phyloP scores from a whole-genome alignment of 2,888 invertebrate genomes.

The Dusona sp. region DNA sequence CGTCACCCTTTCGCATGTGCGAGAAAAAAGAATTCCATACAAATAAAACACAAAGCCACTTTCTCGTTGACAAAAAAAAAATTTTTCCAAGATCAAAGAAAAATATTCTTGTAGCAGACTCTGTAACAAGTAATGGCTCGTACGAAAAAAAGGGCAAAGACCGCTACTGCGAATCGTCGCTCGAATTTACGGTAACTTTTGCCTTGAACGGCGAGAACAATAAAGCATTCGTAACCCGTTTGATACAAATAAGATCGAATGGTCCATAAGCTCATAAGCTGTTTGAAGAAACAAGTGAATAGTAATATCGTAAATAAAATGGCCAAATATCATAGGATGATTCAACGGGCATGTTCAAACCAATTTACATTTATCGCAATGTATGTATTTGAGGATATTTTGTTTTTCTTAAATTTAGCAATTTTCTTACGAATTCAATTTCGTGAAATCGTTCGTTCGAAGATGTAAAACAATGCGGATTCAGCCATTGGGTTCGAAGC shows the following conservation, averaged over 20 bases:
- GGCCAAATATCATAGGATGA: background rate
- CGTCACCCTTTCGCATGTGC: background rate
- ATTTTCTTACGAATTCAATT: constrained; percentile 41
- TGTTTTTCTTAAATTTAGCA: background rate
- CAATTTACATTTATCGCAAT: background rate
- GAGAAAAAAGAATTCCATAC: background rate
- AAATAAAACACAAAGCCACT: background rate
- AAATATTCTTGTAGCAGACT: background rate
- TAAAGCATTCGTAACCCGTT: background rate
- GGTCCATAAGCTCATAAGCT: background rate
- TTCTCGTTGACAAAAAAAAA: background rate
- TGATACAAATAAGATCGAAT: background rate
- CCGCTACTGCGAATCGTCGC: background rate
- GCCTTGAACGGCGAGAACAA: constrained; percentile 2
- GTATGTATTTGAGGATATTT: background rate
- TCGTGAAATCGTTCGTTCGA: background rate
- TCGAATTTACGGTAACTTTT: background rate
- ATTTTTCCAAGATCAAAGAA: background rate
- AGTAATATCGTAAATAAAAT: background rate
- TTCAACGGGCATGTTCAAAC: background rate
- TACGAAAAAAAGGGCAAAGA: background rate
- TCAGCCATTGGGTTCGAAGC: background rate
- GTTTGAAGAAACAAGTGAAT: background rate
- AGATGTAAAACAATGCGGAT: constrained; percentile 21
- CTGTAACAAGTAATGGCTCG: background rate